Evolutionary conservation across 2,113 vertebrate species (phyloP).

Genomic region (Tursiops truncatus): DNA sequence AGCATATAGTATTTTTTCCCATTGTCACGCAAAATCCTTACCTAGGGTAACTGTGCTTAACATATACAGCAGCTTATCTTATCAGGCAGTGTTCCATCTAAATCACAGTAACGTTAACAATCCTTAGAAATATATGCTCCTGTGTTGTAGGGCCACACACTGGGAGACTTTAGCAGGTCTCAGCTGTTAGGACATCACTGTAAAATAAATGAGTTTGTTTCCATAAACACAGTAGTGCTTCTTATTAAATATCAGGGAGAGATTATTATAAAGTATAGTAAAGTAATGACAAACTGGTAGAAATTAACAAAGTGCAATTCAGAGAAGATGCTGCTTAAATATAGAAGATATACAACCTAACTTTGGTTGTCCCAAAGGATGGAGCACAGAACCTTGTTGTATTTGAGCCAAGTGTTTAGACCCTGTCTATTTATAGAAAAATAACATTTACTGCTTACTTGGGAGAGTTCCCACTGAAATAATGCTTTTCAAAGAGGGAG

Average conservation of each 20-base stretch:
- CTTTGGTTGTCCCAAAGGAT: not conserved
- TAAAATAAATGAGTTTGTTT: constrained; percentile 46
- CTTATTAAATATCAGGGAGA: not conserved
- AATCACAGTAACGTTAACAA: not conserved
- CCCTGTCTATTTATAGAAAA: constrained; percentile 32
- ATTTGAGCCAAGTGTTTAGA: not conserved
- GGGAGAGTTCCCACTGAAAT: constrained; percentile 19
- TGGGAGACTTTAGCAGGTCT: not conserved
- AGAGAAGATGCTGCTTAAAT: constrained; percentile 11
- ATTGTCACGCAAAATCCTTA: not conserved
- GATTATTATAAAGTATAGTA: constrained; percentile 1
- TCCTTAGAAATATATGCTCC: not conserved
- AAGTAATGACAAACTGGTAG: not conserved
- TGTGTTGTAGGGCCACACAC: not conserved
- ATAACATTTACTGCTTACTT: constrained; percentile 39
- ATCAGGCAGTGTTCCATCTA: not conserved
- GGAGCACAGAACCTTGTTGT: not conserved
- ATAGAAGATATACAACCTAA: not conserved
- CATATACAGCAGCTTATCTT: fast-evolving
- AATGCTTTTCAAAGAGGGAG: constrained; percentile 46
- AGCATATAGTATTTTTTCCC: not conserved
- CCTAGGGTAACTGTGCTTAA: not conserved
- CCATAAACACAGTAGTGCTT: not conserved
- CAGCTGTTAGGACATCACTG: not conserved
- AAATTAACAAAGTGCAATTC: constrained; percentile 30